Evolutionary conservation across 2,113 vertebrate genomes (phyloP), one percentile per base, ranked within the genome.

Genomic region (Alces alces): DNA sequence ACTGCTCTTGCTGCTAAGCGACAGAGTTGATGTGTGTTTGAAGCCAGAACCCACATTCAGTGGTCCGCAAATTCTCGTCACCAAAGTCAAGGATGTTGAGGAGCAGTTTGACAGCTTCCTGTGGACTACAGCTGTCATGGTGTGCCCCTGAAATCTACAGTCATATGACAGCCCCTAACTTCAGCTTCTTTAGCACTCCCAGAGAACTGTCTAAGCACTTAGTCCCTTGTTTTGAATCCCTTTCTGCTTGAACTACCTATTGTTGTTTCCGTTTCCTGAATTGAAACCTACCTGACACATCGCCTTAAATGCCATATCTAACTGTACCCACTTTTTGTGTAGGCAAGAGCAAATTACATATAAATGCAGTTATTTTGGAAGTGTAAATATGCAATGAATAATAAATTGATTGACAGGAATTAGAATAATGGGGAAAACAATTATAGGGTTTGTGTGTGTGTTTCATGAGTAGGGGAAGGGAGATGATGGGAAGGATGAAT

Each of bases 341-440:
- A 17, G n/a, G 54, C 36, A 96, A 87, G 47, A 94, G 64, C 36
- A 91, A 96, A 95, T 93, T 86, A 84, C 33, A 96, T 89, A 60
- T 36, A 95, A 97, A 93, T 94, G 17, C 1, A 85, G 64, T 83
- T 95, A 94, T 96, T 97, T 95, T 91, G 47, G 30, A 95, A 91
- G 85, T 94, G 30, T 91, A 97, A 96, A 90, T 93, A 43, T 33
- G n/a, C 80, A 47, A 23, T 85, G 43, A 94, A 33, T 94, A 93
- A 88, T 83, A 91, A 88, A 88, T 5, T 82, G 84, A 84, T 28
- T 93, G 94, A 93, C 76, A 96, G 76, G 54, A 94, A 79, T 93
- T 91, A 80, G 76, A 78, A 95, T 64, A 91, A 95, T 87, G 45
- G 33, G 25, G 80, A 28, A 87, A 93, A 84, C 80, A 80, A 79